A percentile compares a stretch with the other conserved stretches of the same genome.
phyloP scores from a whole-genome alignment of 2,888 invertebrate genomes.

The Galeopsomyia nigrocyanea region DNA sequence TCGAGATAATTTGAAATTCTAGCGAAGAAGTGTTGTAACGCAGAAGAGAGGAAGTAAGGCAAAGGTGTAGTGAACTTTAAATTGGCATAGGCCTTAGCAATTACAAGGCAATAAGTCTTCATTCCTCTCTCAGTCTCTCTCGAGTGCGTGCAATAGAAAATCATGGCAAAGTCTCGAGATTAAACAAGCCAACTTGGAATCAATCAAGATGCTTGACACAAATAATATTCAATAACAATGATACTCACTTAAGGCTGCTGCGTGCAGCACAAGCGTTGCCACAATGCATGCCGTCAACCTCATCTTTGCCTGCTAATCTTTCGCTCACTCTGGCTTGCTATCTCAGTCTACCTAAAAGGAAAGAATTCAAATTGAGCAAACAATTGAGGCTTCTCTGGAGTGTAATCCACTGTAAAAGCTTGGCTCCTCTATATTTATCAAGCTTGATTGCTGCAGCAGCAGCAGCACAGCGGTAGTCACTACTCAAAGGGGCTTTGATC shows the following conservation, averaged over 20 bases:
- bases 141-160: neutral
- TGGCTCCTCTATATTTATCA: conserved; percentile 29
- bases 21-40: too few relatives aligned
- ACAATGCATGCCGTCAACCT: conserved; percentile 58
- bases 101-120: neutral
- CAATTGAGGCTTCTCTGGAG: conserved; percentile 34
- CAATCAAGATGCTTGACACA: conserved; percentile 34
- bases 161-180: neutral
- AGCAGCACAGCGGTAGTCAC: too few relatives aligned
- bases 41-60: too few relatives aligned
- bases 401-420: conserved; percentile 20
- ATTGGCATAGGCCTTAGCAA: neutral
- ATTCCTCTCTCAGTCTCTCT: neutral
- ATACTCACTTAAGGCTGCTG: conserved; percentile 62
- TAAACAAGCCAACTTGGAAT: neutral
- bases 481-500: conserved; percentile 6
- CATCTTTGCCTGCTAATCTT: conserved; percentile 54
- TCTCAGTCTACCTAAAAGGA: conserved; percentile 51
- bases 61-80: neutral
- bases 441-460: conserved; percentile 23
- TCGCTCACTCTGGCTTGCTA: neutral
- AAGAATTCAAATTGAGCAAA: conserved; percentile 40
- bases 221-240: conserved; percentile 38
- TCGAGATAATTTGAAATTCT: neutral
- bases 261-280: conserved; percentile 57